A percentile compares a stretch with the other conserved stretches of the same genome.
These are phyloP conservation scores for Argyrosomus japonicus DNA, from an alignment of 2,113 vertebrate species.

Conservation along the genomic window DNA sequence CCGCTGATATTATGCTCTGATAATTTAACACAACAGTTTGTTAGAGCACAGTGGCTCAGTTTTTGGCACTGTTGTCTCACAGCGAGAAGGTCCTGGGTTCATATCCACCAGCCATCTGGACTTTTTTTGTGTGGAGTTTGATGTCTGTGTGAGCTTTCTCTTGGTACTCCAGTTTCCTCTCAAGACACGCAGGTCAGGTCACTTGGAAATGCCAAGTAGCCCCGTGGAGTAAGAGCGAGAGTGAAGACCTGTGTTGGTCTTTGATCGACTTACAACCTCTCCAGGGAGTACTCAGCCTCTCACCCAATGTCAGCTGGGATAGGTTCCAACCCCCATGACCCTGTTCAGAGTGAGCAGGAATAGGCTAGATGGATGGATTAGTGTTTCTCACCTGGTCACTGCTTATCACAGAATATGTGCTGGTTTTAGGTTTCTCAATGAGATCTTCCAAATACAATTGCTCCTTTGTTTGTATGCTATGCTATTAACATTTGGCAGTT, in stretches of 20 bases:
- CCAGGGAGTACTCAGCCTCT: neutral
- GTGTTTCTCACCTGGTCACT: neutral
- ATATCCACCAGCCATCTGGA: neutral
- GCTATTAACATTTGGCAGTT: too few species aligned
- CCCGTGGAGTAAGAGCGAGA: neutral
- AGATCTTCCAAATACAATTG: neutral
- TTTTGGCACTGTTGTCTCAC: neutral
- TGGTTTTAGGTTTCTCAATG: neutral
- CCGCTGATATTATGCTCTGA: neutral
- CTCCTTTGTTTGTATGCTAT: neutral
- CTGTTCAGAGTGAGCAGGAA: too few species aligned
- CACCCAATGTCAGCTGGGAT: neutral
- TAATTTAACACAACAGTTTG: neutral
- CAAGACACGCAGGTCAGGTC: conserved; percentile 10
- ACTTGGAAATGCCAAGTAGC: neutral
- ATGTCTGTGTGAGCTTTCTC: neutral
- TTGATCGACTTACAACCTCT: neutral
- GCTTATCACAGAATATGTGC: neutral
- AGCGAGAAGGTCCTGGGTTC: neutral
- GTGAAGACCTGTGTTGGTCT: neutral
- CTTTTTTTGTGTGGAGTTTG: neutral
- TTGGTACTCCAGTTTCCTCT: neutral
- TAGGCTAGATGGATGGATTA: too few species aligned
- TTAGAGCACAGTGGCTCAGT: neutral
- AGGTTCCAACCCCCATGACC: neutral